phyloP scores from a whole-genome alignment of 2,113 vertebrate species.

The Paedocypris sp. region DNA sequence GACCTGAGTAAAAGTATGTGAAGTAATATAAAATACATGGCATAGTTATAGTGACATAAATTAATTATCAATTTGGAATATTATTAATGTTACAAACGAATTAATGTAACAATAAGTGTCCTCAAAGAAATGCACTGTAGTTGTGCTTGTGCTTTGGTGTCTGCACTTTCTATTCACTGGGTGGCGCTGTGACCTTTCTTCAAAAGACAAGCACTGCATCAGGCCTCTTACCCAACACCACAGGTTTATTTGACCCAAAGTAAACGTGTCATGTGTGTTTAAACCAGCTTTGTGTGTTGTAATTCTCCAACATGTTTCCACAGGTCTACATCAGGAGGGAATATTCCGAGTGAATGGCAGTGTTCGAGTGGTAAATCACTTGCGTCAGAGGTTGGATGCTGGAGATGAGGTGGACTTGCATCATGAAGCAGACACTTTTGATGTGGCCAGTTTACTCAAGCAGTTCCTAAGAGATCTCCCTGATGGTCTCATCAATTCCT shows the following conservation, averaged over 20 bases:
- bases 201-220: not conserved
- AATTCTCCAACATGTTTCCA: slow-evolving; percentile 3
- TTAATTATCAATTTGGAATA: no score
- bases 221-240: not conserved
- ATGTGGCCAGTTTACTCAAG: slow-evolving; percentile 82
- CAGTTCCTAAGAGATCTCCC: slow-evolving; percentile 80
- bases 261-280: no score
- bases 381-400: slow-evolving; percentile 68
- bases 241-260: not conserved
- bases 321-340: slow-evolving; percentile 82
- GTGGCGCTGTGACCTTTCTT: slow-evolving; percentile 11
- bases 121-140: no score
- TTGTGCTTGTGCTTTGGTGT: not conserved
- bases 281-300: not conserved
- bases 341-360: slow-evolving; percentile 85
- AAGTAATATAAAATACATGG: no score
- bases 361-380: slow-evolving; percentile 67
- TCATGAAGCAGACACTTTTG: slow-evolving; percentile 61
- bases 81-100: no score
- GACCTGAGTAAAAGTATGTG: no score
- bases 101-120: no score
- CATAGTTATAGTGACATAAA: no score
- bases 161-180: slow-evolving; percentile 7
- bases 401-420: slow-evolving; percentile 62
- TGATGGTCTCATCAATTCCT: slow-evolving; percentile 63